Evolutionary conservation across 1,140 invertebrate species (phyloP).

Genomic region (Adoxophyes honmai): DNA sequence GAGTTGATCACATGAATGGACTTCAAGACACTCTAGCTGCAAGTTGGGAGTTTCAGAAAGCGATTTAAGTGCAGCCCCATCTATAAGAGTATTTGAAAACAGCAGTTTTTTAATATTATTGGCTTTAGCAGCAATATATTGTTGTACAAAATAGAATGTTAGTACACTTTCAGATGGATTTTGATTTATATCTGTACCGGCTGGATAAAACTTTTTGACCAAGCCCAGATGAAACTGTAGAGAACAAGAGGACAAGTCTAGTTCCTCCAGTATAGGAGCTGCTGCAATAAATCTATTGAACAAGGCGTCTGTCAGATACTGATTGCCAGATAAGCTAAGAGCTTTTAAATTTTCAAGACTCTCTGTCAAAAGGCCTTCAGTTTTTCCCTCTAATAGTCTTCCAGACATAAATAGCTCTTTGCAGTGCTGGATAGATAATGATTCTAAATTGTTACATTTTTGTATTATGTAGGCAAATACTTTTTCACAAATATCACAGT

Average conservation of each 20-base stretch:
- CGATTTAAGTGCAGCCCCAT: conserved; percentile 78
- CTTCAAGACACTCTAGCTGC: conserved; percentile 76
- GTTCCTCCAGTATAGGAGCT: conserved; percentile 77
- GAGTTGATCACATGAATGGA: conserved; percentile 82
- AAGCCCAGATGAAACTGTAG: conserved; percentile 84
- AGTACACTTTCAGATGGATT: conserved; percentile 82
- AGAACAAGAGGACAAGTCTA: conserved; percentile 81
- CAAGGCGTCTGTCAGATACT: conserved; percentile 84
- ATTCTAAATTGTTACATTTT: conserved; percentile 76
- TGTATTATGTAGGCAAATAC: conserved; percentile 79
- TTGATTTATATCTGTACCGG: conserved; percentile 51
- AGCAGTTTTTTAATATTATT: conserved; percentile 78
- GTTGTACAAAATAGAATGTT: conserved; percentile 82
- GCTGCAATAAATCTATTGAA: conserved; percentile 82
- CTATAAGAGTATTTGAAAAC: conserved; percentile 82
- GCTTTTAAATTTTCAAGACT: conserved; percentile 78
- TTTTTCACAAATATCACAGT: conserved; percentile 81
- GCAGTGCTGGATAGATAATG: conserved; percentile 80
- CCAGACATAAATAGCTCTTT: conserved; percentile 86
- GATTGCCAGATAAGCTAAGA: conserved; percentile 81
- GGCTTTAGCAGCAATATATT: conserved; percentile 77
- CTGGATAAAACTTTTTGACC: conserved; percentile 82
- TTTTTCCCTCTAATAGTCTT: conserved; percentile 79
- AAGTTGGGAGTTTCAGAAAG: conserved; percentile 77
- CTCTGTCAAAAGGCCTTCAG: conserved; percentile 69